Base-by-base conservation (phyloP, 2,797 vertebrate genomes). In the Thaleichthys pacificus region DNA sequence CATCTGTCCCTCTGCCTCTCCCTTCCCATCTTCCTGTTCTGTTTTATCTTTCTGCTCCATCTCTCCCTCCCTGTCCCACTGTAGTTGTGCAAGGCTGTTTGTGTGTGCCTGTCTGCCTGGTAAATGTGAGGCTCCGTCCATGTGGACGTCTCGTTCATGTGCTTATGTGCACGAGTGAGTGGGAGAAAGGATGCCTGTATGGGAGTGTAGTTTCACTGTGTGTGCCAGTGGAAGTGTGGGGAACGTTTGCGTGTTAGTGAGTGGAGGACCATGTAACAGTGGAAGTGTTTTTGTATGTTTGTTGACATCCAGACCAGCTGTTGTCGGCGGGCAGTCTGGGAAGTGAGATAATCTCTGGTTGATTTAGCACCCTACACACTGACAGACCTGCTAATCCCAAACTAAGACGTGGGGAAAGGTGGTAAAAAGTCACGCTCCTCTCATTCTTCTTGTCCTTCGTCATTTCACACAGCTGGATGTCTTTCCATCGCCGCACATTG, bases 1-100 rank as follows among this genome's bases (percentile, higher is more conserved):
- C 19, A 15, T 21, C 6, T 32, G 21, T 61, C 35, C 19, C 24
- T 81, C 69, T 72, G 54, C 71, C 68, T 22, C 69, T 87, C 76
- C 70, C 71, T 72, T 82, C 80, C 82, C 85, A 26, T 64, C 47
- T 73, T 54, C 26, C 70, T 69, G 66, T 76, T 80, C 82, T 75
- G 61, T 64, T 64, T 62, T 6, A 22, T 54, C 72, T 77, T 80
- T 77, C 72, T 19, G 30, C 63, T 65, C 63, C n/a, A 8, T 65
- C 64, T 15, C 61, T 82, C 84, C 75, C 66, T 66, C 66, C 4
- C 21, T 56, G 71, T 75, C 82, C 76, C 73, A 60, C 35, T 77
- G 71, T 76, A 22, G 17, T n/a, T 47, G 19, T 42, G 62, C 12
- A 4, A 19, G 63, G 30, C 19, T 65, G 63, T 38, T 60, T 54